Conservation (phyloP, 2,797 vertebrate species). For the Halcyon chelicuti region DNA sequence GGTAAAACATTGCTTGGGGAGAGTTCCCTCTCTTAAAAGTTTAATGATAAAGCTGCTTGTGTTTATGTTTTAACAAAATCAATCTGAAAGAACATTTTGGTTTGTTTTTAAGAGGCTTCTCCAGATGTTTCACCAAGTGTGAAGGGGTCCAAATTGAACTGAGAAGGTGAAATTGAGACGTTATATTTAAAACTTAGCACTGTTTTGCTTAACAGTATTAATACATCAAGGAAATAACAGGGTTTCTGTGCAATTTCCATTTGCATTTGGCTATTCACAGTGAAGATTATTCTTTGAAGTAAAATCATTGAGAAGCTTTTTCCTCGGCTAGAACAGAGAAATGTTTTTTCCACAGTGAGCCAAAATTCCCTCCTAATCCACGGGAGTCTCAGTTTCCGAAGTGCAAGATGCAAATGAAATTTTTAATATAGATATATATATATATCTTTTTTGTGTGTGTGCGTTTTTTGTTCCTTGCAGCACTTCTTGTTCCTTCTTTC, state of each 20-base stretch:
- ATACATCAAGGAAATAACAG: not conserved
- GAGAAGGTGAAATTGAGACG: not conserved
- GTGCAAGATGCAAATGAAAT: not conserved
- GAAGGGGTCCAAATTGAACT: not conserved
- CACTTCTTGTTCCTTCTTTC: not conserved
- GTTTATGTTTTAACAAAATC: not conserved
- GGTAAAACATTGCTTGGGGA: not conserved
- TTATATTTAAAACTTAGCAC: not conserved
- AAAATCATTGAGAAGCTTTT: not conserved
- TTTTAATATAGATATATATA: too few relatives aligned
- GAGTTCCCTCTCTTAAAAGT: not conserved
- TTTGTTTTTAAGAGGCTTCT: not conserved
- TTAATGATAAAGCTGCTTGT: slow-evolving; percentile 11
- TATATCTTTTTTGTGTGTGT: not conserved
- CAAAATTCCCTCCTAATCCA: not conserved
- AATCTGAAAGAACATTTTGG: not conserved
- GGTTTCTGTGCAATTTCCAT: not conserved
- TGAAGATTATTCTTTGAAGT: not conserved
- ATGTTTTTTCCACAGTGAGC: not conserved
- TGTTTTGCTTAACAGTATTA: not conserved
- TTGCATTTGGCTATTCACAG: not conserved
- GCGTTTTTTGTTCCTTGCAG: not conserved
- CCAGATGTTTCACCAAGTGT: not conserved
- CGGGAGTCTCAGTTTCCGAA: not conserved
- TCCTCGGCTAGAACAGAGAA: not conserved